Percentiles rank a stretch among this genome's conserved stretches.
phyloP scores from a whole-genome alignment of 1,140 invertebrate genomes.

The Papilio aristodemus region DNA sequence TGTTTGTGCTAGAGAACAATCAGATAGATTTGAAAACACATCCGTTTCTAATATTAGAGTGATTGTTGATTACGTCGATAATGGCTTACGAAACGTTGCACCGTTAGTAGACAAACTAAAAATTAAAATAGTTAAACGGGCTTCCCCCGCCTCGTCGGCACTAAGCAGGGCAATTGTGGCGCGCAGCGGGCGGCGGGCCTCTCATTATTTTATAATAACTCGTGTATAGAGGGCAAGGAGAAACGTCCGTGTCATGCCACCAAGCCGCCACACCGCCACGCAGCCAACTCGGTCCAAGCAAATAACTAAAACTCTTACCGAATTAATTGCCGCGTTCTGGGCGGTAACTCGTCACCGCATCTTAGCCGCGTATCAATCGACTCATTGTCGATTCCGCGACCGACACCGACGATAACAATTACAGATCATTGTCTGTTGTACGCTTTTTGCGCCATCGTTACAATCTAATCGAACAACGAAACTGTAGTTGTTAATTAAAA shows the following conservation, averaged over 20 bases:
- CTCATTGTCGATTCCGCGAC: conserved; percentile 61
- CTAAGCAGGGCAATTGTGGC: conserved; percentile 77
- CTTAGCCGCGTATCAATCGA: conserved; percentile 34
- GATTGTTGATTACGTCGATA: conserved; percentile 55
- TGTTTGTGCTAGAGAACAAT: conserved; percentile 5
- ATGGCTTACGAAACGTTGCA: conserved; percentile 61
- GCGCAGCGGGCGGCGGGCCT: conserved; percentile 73
- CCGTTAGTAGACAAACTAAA: conserved; percentile 78
- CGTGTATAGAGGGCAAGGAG: conserved; percentile 61
- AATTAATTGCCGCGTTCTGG: conserved; percentile 75
- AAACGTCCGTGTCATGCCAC: conserved; percentile 69
- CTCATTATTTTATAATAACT: conserved; percentile 80
- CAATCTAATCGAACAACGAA: background rate
- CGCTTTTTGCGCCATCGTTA: conserved; percentile 2
- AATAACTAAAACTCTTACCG: conserved; percentile 68
- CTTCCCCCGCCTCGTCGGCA: conserved; percentile 57
- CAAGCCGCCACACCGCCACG: background rate
- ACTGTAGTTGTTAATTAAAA: background rate
- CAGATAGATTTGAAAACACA: conserved; percentile 14
- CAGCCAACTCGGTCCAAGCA: conserved; percentile 45
- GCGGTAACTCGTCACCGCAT: conserved; percentile 65
- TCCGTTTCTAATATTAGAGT: conserved; percentile 21
- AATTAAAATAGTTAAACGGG: conserved; percentile 79
- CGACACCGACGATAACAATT: conserved; percentile 57
- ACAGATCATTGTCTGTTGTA: conserved; percentile 47